Conservation (phyloP, 2,797 vertebrate genomes). For the Rhinophrynus dorsalis region DNA sequence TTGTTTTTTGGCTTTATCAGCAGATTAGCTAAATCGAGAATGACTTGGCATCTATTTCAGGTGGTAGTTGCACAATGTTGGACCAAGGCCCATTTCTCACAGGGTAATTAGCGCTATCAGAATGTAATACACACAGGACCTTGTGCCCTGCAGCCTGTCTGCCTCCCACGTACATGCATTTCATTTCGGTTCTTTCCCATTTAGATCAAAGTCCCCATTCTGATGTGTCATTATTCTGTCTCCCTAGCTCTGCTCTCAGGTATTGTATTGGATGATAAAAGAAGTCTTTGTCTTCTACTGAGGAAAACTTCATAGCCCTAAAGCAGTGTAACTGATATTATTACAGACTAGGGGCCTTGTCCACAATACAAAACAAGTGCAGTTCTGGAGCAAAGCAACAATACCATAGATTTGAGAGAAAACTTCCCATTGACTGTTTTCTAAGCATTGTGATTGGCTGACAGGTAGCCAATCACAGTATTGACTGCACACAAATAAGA, state of each 20-base stretch:
- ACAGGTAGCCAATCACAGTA: too few species aligned
- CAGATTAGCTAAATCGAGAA: constrained; percentile 24
- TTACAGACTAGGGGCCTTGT: too few species aligned
- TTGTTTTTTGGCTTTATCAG: neutral
- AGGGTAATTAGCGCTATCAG: constrained; percentile 26
- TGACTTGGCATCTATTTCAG: constrained; percentile 3
- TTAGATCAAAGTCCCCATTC: neutral
- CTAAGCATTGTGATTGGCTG: too few species aligned
- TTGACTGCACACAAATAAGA: too few species aligned
- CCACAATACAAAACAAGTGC: too few species aligned
- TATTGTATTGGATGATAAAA: neutral
- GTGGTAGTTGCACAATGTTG: constrained; percentile 30
- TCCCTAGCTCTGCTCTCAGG: neutral
- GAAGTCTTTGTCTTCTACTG: neutral
- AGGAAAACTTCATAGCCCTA: too few species aligned
- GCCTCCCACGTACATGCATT: neutral
- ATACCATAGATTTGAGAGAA: too few species aligned
- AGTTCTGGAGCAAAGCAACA: too few species aligned
- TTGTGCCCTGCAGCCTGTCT: constrained; percentile 24
- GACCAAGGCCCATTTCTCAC: constrained; percentile 24
- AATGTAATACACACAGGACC: constrained; percentile 19
- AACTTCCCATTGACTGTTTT: too few species aligned
- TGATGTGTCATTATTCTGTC: neutral
- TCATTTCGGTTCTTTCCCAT: neutral
- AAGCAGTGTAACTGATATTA: too few species aligned